phyloP scores from a whole-genome alignment of 2,888 invertebrate species.

The Catocala sponsa region DNA sequence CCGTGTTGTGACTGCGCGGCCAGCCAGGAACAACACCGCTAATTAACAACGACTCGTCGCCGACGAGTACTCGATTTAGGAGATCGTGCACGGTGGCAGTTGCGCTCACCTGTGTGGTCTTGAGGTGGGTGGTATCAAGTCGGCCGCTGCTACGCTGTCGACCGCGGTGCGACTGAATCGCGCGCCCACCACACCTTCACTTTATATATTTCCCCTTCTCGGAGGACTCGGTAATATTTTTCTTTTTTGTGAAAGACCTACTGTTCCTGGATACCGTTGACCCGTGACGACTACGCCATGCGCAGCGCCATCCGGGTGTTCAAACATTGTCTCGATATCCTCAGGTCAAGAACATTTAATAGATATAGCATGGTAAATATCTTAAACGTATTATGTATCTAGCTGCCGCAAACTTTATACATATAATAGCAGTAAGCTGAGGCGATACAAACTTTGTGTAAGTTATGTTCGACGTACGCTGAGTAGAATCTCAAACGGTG shows the following conservation, averaged over 20 bases:
- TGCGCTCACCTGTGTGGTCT: slow-evolving; percentile 61
- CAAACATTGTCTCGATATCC: slow-evolving; percentile 51
- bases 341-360: slow-evolving; percentile 34
- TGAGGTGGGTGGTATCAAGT: slow-evolving; percentile 40
- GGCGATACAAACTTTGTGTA: slow-evolving; percentile 3
- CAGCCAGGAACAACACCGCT: slow-evolving; percentile 46
- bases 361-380: not conserved
- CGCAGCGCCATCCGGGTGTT: slow-evolving; percentile 50
- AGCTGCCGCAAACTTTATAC: not conserved
- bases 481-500: slow-evolving; percentile 8
- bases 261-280: slow-evolving; percentile 65
- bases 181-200: slow-evolving; percentile 70
- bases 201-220: slow-evolving; percentile 81
- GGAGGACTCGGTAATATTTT: slow-evolving; percentile 61
- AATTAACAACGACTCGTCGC: slow-evolving; percentile 38
- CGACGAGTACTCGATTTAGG: slow-evolving; percentile 19
- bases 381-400: not conserved
- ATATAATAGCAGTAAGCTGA: not conserved
- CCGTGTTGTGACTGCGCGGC: slow-evolving; percentile 52
- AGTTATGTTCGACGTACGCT: not conserved
- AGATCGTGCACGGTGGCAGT: slow-evolving; percentile 38
- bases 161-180: slow-evolving; percentile 78
- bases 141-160: slow-evolving; percentile 63
- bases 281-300: slow-evolving; percentile 59
- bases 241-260: slow-evolving; percentile 63